A percentile compares a stretch with the other conserved stretches of the same genome.
Evolutionary conservation across 2,888 invertebrate species (phyloP).

Genomic region (Eristalis pertinax): DNA sequence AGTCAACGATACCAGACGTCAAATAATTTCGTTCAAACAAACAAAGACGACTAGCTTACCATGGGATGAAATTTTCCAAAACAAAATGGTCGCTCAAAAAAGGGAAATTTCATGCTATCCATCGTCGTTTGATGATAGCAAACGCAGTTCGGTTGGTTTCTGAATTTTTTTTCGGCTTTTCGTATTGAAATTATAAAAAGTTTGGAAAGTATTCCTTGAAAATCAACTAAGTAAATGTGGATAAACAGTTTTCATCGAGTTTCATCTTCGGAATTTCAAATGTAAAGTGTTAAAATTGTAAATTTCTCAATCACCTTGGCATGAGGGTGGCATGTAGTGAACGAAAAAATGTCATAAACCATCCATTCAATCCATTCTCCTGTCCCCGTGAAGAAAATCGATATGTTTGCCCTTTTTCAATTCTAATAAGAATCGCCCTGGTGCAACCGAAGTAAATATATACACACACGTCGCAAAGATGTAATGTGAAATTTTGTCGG

Average conservation of each 20-base stretch:
- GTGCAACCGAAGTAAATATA: constrained; percentile 30
- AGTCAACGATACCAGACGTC: not conserved
- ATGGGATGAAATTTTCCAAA: constrained; percentile 1
- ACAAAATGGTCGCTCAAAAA: constrained; percentile 45
- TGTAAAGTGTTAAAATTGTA: constrained; percentile 36
- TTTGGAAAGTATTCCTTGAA: not conserved
- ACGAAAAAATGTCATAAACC: constrained; percentile 13
- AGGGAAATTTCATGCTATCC: constrained; percentile 44
- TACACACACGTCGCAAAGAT: not conserved
- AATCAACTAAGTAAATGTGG: constrained; percentile 41
- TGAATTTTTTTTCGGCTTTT: constrained; percentile 26
- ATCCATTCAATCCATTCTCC: constrained; percentile 17
- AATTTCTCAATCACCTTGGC: constrained; percentile 18
- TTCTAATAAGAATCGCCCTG: constrained; percentile 43
- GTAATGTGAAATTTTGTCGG: constrained; percentile 34
- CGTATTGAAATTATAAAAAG: constrained; percentile 27
- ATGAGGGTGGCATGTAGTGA: constrained; percentile 32
- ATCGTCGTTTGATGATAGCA: constrained; percentile 40
- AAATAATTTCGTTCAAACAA: not conserved
- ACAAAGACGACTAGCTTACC: constrained; percentile 21
- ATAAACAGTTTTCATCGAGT: constrained; percentile 9
- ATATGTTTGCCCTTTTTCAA: constrained; percentile 48
- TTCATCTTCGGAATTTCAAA: constrained; percentile 29
- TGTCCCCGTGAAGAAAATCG: constrained; percentile 6
- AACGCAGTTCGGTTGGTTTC: constrained; percentile 19